phyloP scores from a whole-genome alignment of 1,140 invertebrate genomes.

The Drosophila kohkoa region DNA sequence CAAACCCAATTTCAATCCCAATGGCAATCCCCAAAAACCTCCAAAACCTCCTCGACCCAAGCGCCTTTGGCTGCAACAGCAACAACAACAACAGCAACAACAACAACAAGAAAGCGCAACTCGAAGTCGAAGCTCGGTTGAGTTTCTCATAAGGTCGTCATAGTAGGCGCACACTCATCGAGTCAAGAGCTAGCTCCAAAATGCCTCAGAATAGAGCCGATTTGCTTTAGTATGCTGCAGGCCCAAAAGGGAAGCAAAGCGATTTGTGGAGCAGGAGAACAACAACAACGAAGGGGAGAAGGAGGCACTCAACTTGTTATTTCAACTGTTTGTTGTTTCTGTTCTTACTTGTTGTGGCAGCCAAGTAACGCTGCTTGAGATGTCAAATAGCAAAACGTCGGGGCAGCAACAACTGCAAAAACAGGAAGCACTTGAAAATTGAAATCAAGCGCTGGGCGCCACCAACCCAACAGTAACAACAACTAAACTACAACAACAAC shows the following conservation, averaged over 20 bases:
- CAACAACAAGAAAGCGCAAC: neutral
- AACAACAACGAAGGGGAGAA: neutral
- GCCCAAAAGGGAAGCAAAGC: neutral
- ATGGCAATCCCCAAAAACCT: constrained; percentile 27
- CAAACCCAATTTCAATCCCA: constrained; percentile 10
- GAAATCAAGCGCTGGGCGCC: constrained; percentile 77
- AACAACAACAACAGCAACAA: neutral
- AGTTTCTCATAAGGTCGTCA: constrained; percentile 28
- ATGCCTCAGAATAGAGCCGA: constrained; percentile 65
- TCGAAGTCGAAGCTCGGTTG: neutral
- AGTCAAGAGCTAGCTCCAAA: constrained; percentile 64
- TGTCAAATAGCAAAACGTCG: constrained; percentile 72
- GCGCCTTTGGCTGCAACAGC: constrained; percentile 30
- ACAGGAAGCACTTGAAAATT: constrained; percentile 80
- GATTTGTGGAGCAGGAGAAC: neutral
- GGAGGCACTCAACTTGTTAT: constrained; percentile 56
- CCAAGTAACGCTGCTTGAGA: constrained; percentile 74
- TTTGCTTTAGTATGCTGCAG: constrained; percentile 51
- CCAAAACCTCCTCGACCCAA: constrained; percentile 23
- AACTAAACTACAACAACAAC: constrained; percentile 38
- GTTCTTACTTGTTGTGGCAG: constrained; percentile 35
- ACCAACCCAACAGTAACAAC: constrained; percentile 59
- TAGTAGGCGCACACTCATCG: constrained; percentile 53
- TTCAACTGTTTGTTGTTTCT: constrained; percentile 47
- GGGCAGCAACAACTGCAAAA: constrained; percentile 52